Conservation (phyloP, 2,113 vertebrate genomes). For the Hemichromis elongatus region DNA sequence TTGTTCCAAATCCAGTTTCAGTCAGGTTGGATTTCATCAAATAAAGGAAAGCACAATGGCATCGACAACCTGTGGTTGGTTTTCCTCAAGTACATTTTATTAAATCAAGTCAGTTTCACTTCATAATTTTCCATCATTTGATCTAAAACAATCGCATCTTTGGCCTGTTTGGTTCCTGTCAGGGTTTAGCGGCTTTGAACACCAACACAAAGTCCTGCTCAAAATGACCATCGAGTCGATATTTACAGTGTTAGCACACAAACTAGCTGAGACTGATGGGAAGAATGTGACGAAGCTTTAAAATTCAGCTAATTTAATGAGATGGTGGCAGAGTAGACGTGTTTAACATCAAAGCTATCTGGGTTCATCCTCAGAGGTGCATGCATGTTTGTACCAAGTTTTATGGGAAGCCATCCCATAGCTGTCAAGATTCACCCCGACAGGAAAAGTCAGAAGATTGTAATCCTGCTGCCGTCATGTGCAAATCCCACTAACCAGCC, state of each 20-base stretch:
- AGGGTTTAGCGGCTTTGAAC: neutral
- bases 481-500: neutral
- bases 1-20: neutral
- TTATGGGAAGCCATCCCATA: accelerated
- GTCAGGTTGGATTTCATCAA: accelerated
- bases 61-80: neutral
- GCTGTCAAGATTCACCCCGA: neutral
- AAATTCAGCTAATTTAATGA: neutral
- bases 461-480: neutral
- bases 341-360: accelerated
- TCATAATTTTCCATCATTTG: neutral
- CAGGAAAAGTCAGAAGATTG: neutral
- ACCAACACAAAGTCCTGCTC: neutral
- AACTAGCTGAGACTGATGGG: neutral
- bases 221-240: neutral
- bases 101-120: neutral
- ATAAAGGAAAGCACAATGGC: neutral
- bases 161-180: neutral
- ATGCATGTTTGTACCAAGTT: neutral
- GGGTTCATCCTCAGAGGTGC: neutral
- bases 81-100: accelerated
- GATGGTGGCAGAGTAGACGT: neutral
- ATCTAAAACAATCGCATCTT: neutral
- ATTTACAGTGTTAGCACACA: neutral
- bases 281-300: neutral